phyloP scores from a whole-genome alignment of 2,888 invertebrate species.

The Diarsia dahlii region DNA sequence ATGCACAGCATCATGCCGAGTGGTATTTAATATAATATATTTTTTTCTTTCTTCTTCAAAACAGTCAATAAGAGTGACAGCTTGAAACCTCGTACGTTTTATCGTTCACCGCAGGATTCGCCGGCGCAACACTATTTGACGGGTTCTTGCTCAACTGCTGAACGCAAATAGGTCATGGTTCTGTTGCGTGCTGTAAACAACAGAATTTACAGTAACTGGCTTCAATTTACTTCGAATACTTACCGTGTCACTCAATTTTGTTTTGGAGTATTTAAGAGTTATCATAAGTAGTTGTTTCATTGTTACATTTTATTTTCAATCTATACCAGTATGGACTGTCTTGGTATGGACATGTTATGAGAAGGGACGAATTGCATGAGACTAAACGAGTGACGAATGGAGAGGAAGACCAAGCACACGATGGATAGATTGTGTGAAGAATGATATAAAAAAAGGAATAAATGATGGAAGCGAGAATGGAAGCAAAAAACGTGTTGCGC shows the following conservation, averaged over 20 bases:
- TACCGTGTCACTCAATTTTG: neutral
- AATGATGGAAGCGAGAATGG: too few species aligned
- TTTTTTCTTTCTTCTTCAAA: too few species aligned
- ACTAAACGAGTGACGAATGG: too few species aligned
- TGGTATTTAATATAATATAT: too few species aligned
- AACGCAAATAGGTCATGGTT: constrained; percentile 55
- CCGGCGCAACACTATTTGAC: constrained; percentile 31
- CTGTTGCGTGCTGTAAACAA: constrained; percentile 45
- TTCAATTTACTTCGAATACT: constrained; percentile 17
- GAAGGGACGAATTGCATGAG: too few species aligned
- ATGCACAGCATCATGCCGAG: too few species aligned
- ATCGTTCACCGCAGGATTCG: constrained; percentile 18
- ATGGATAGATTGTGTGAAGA: too few species aligned
- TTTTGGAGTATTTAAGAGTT: neutral
- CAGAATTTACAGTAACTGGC: constrained; percentile 14
- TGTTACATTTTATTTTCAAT: neutral
- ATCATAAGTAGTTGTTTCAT: neutral
- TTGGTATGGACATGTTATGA: too few species aligned
- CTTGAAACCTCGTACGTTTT: constrained; percentile 11
- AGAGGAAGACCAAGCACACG: too few species aligned
- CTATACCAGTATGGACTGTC: neutral
- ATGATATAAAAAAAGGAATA: too few species aligned
- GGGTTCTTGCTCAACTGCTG: constrained; percentile 36
- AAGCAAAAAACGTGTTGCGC: too few species aligned
- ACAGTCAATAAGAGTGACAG: constrained; percentile 24